Evolutionary conservation across 2,888 invertebrate genomes (phyloP), one percentile per base, ranked within the genome.

Genomic region (Graphium colonna): DNA sequence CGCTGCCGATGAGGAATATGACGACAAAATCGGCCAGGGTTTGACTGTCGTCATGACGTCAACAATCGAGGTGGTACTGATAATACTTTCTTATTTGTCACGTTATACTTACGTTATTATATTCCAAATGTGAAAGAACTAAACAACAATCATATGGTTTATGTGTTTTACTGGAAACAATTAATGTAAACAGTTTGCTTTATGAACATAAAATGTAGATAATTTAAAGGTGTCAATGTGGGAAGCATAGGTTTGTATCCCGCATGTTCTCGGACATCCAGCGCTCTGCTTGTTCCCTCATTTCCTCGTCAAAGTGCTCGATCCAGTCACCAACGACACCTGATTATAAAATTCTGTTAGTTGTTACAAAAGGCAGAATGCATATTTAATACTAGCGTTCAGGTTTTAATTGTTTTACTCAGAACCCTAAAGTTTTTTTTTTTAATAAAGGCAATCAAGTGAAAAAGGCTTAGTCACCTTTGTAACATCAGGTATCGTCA

Each of bases 311-410:
- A 68, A 94, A 94, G 61, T 93, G 90, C 3, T 92, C 90, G 50
- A 88, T 91, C 94, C 94, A 95, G 15, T 91, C 92, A 0, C 94
- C 90, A 5, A 68, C 79, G 63, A 83, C 82, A 21, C 94, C 94
- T 75, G 62, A 8, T 28, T 28, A 44, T 44, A 26, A 13, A 28
- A 31, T 16, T n/a, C n/a, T n/a, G n/a, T n/a, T n/a, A n/a, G n/a
- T n/a, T n/a, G n/a, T n/a, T n/a, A n/a, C n/a, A n/a, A n/a, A n/a
- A n/a, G n/a, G n/a, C n/a, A n/a, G n/a, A n/a, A n/a, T n/a, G n/a
- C n/a, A n/a, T n/a, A n/a, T n/a, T n/a, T n/a, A n/a, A n/a, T n/a
- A n/a, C n/a, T 15, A 9, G 15, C 26, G 44, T 28, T 9, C 26
- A 13, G 1, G 8, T 31, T 31, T 16, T 21, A 28, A 13, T 2